Evolutionary conservation across 2,797 vertebrate species (phyloP), one percentile per base, ranked within the genome.

Genomic region (Diceros bicornis): DNA sequence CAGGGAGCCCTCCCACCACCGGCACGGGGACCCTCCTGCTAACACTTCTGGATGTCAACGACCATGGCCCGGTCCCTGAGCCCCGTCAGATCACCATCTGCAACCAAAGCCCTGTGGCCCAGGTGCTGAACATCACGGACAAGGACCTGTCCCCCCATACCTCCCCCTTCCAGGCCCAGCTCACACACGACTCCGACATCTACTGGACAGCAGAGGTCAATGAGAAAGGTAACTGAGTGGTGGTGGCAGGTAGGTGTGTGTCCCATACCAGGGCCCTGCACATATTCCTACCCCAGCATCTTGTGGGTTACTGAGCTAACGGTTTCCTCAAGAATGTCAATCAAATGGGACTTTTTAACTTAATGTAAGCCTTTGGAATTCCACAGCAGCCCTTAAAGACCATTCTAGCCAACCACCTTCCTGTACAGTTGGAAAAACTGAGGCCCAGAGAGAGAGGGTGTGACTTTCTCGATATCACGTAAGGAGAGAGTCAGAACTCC

Each of bases 11-110:
- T 27, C 96, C 98, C 4, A 98, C 98, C 44, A 99, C 99, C 0
- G 99, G 99, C 96, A 99, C 99, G 0, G 99, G 99, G 25, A 99
- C 99, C 0, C 98, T 99, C 79, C 50, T 99, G 3, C 98, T 99
- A 47, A 29, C 98, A 0, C 98, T 99, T 25, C 64, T 97, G 32
- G 99, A 99, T 0, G 98, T 99, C 72, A 99, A 99, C 0, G 99
- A 99, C 98, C 99, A 99, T 0, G 98, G 98, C 14, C 99, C 99
- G 0, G 94, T 95, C 61, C 99, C 99, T 0, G 98, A 98, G 55
- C 98, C 97, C 6, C 98, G 98, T 0, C 0, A 0, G 0, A 95
- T 99, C 0, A 96, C 0, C 1, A 97, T 99, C 79, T 99, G 99
- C 97, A 99, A 98, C 95, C 98, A 97, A n/a, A 94, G 99, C 0